These are phyloP conservation scores for Leptopterna dolabrata DNA, from an alignment of 2,888 invertebrate species.

Conservation along the genomic window DNA sequence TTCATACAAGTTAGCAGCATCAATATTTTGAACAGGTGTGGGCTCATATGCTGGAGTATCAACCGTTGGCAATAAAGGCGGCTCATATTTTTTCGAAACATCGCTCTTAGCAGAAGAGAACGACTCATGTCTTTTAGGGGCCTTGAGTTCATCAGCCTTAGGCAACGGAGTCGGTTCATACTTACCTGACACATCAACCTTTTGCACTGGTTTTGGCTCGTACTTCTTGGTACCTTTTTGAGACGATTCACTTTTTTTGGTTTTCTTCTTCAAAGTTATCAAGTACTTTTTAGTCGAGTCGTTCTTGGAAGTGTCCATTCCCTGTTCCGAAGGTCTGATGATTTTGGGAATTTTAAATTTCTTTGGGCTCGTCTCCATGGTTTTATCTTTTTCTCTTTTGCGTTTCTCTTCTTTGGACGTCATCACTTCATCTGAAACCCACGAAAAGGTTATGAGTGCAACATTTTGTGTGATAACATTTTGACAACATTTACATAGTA, in stretches of 20 bases:
- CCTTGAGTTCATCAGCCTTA: background rate
- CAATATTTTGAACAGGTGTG: background rate
- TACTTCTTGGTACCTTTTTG: background rate
- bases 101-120: background rate
- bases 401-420: constrained; percentile 11
- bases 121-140: background rate
- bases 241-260: background rate
- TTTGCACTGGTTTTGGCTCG: background rate
- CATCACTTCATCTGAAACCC: background rate
- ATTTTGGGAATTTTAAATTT: background rate
- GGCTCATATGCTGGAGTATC: background rate
- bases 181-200: background rate
- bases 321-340: background rate
- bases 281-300: background rate
- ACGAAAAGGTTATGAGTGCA: background rate
- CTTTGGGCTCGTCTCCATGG: background rate
- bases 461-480: background rate
- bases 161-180: background rate
- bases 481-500: background rate
- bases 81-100: background rate
- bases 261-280: background rate
- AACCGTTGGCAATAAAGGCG: background rate
- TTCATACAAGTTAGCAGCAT: background rate
- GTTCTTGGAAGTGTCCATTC: background rate
- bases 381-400: background rate